Conservation (phyloP, 1,140 invertebrate genomes). For the Drosophila triauraria region DNA sequence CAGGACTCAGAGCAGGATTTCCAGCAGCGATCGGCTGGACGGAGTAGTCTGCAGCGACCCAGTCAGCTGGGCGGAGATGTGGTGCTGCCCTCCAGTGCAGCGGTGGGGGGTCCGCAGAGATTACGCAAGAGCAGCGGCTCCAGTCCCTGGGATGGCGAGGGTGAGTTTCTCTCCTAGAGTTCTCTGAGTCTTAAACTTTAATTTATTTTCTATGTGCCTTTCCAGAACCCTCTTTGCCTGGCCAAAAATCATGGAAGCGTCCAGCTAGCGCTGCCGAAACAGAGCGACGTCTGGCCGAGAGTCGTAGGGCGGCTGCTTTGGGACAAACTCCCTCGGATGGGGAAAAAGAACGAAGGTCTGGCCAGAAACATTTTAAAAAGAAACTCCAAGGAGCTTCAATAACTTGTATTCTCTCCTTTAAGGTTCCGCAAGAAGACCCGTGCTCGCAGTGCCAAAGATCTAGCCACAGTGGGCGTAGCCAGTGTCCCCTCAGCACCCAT, state of each 20-base stretch:
- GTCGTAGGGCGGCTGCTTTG: constrained; percentile 73
- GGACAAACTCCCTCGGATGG: constrained; percentile 84
- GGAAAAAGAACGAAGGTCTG: constrained; percentile 81
- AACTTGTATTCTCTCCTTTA: background rate
- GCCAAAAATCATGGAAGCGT: constrained; percentile 87
- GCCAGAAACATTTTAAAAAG: background rate
- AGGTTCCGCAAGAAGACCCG: constrained; percentile 83
- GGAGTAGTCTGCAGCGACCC: constrained; percentile 80
- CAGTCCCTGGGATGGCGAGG: constrained; percentile 87
- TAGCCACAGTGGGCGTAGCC: constrained; percentile 41
- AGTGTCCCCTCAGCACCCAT: constrained; percentile 2
- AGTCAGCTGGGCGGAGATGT: constrained; percentile 62
- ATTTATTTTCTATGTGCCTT: background rate
- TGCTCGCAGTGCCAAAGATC: constrained; percentile 72
- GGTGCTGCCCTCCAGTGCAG: constrained; percentile 26
- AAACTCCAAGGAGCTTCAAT: background rate
- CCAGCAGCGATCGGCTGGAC: constrained; percentile 44
- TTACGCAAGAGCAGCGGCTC: constrained; percentile 85
- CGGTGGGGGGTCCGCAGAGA: constrained; percentile 55
- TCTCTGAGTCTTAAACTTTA: too few relatives aligned
- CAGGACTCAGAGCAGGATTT: constrained; percentile 83
- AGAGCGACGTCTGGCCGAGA: constrained; percentile 86
- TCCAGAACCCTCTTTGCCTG: constrained; percentile 85
- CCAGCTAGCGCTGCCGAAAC: constrained; percentile 88
- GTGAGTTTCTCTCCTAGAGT: constrained; percentile 21